A percentile compares a stretch with the other conserved stretches of the same genome.
These are phyloP conservation scores for Glossophaga mutica DNA, from an alignment of 2,797 vertebrate genomes.

Conservation along the genomic window DNA sequence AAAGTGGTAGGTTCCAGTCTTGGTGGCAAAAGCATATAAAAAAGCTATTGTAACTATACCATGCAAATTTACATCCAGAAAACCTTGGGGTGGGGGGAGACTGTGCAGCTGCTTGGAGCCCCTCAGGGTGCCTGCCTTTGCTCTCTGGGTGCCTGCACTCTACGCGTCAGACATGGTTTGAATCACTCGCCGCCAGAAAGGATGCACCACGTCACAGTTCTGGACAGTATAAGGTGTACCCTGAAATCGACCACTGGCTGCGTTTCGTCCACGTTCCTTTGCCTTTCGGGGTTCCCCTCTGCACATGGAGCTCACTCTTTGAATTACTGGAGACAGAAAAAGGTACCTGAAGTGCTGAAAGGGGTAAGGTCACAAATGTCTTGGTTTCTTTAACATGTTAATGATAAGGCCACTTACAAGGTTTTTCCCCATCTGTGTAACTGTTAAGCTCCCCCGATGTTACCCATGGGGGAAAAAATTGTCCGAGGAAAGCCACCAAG, in stretches of 20 bases:
- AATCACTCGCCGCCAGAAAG: constrained; percentile 38
- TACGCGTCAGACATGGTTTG: constrained; percentile 27
- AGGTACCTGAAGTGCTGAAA: constrained; percentile 64
- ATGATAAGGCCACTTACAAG: constrained; percentile 76
- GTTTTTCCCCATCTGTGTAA: constrained; percentile 53
- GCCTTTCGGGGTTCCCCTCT: constrained; percentile 28
- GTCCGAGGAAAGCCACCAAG: not conserved
- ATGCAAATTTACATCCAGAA: constrained; percentile 70
- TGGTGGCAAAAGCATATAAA: constrained; percentile 73
- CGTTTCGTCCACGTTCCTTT: not conserved
- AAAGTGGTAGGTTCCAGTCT: constrained; percentile 73
- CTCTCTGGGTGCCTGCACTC: constrained; percentile 54
- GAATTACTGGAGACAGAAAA: constrained; percentile 53
- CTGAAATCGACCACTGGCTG: not conserved
- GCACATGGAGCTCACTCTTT: not conserved
- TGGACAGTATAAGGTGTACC: constrained; percentile 18
- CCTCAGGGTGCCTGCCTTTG: constrained; percentile 38
- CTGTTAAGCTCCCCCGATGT: constrained; percentile 18
- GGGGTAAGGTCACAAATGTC: constrained; percentile 61
- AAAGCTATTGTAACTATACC: constrained; percentile 62
- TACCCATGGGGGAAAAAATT: not conserved
- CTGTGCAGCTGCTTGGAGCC: constrained; percentile 49
- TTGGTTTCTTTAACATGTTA: constrained; percentile 51
- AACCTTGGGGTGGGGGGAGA: constrained; percentile 56
- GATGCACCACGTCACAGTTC: constrained; percentile 41